A percentile compares a stretch with the other conserved stretches of the same genome.
These are phyloP conservation scores for Protonibea diacanthus DNA, from an alignment of 2,797 vertebrate genomes.

Conservation along the genomic window DNA sequence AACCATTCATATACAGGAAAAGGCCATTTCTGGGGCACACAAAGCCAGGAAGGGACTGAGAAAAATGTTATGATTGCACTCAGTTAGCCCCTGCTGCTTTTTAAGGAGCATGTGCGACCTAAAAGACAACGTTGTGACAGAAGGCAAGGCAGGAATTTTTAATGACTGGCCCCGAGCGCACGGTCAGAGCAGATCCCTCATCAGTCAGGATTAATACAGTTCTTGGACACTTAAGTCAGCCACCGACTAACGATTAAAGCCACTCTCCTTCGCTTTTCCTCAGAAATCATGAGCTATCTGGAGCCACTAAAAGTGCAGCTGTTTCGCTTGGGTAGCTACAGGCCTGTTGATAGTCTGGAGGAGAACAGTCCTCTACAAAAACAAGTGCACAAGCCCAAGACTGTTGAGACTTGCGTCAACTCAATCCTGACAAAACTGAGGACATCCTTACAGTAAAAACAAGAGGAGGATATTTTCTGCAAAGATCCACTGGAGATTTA, in stretches of 20 bases:
- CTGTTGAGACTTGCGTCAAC: constrained; percentile 50
- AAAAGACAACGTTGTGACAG: constrained; percentile 76
- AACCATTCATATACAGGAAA: constrained; percentile 74
- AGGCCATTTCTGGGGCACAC: constrained; percentile 71
- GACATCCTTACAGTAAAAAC: constrained; percentile 10
- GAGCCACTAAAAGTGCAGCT: constrained; percentile 9
- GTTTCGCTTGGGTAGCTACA: constrained; percentile 6
- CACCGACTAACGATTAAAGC: background rate
- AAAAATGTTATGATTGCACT: constrained; percentile 76
- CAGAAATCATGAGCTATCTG: constrained; percentile 16
- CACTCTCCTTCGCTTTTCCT: background rate
- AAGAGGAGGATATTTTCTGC: background rate
- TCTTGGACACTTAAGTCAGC: constrained; percentile 18
- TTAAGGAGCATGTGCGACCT: constrained; percentile 70
- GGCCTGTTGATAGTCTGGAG: constrained; percentile 24
- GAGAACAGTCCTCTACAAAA: background rate
- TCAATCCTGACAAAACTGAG: constrained; percentile 28
- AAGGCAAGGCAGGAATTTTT: constrained; percentile 81
- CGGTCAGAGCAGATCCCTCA: constrained; percentile 48
- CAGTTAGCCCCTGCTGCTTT: constrained; percentile 63
- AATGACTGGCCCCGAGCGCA: constrained; percentile 73
- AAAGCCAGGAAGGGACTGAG: constrained; percentile 84
- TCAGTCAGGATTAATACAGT: background rate
- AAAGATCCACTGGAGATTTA: too few relatives aligned
- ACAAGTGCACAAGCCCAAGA: constrained; percentile 19